Evolutionary conservation across 2,797 vertebrate genomes (phyloP), one percentile per base, ranked within the genome.

Genomic region (Neomorphus geoffroyi): DNA sequence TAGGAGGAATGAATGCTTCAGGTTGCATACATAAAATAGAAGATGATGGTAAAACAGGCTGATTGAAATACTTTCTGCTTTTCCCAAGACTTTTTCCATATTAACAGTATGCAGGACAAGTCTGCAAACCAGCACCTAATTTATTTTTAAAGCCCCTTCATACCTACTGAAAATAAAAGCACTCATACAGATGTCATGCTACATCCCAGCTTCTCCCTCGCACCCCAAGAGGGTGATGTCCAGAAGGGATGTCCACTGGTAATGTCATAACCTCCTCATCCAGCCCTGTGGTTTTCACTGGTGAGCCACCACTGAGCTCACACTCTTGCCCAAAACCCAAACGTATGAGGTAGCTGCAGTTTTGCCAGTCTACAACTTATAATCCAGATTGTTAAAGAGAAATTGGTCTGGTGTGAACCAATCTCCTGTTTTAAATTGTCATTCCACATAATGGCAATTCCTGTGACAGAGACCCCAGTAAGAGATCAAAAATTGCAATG

Each of bases 401-500:
- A 80, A 80, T 2, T 17, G 11, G 30, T 67, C 56, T 35, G 48
- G 27, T 26, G 51, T 3, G 15, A 94, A 13, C 35, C 45, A 62
- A 10, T 10, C 11, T 73, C 27, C 43, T 51, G 6, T 8, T 85
- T 77, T 15, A 92, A 11, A 43, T 0, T 51, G 22, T 30, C 0
- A 0, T 58, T 78, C 35, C 22, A 62, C 26, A 74, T 17, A 90
- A 84, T 3, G 4, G 24, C 37, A 84, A 60, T 12, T 24, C 15
- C 13, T 10, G 13, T 6, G 6, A 35, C 0, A 0, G n/a, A 67
- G 17, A 46, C 30, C 19, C 11, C 32, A 26, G 18, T 10, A 50
- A 62, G 2, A 66, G 32, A 64, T 17, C 4, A 92, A 77, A 64
- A 75, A n/a, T 6, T n/a, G 3, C 27, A 78, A 23, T 19, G n/a